These are phyloP conservation scores for Bostrychus sinensis DNA, from an alignment of 2,113 vertebrate species.

Conservation along the genomic window DNA sequence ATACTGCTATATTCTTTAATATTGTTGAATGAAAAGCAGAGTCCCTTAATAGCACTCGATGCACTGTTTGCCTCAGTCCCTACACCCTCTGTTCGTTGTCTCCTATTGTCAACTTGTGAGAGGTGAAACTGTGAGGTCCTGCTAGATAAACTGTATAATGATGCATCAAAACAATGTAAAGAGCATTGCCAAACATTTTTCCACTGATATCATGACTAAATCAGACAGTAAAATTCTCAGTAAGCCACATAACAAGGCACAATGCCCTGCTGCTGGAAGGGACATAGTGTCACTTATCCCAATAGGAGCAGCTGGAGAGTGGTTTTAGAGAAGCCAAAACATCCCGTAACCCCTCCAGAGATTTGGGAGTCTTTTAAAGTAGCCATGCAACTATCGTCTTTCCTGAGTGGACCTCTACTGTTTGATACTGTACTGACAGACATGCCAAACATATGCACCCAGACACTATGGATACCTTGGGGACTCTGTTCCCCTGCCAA, in stretches of 20 bases:
- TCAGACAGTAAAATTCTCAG: conserved; percentile 35
- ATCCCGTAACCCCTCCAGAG: conserved; percentile 20
- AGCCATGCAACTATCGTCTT: conserved; percentile 34
- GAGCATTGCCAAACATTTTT: conserved; percentile 46
- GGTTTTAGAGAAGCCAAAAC: conserved; percentile 41
- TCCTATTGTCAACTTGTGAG: conserved; percentile 31
- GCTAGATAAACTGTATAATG: conserved; percentile 24
- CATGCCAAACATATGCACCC: conserved; percentile 34
- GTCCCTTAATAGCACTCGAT: conserved; percentile 43
- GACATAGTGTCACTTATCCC: conserved; percentile 24
- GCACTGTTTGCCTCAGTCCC: conserved; percentile 13
- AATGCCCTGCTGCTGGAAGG: conserved; percentile 30
- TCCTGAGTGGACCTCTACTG: conserved; percentile 13
- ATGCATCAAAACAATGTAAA: conserved; percentile 36
- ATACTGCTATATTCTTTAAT: neutral
- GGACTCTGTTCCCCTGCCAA: conserved; percentile 21
- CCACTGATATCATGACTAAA: conserved; percentile 61
- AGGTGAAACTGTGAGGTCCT: conserved; percentile 18
- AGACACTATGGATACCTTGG: conserved; percentile 5
- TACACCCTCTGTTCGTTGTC: conserved; percentile 23
- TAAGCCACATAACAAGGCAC: conserved; percentile 36
- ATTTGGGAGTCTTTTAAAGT: conserved; percentile 22
- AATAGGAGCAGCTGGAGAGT: conserved; percentile 34
- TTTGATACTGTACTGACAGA: conserved; percentile 41
- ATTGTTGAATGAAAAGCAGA: conserved; percentile 10